A percentile compares a stretch with the other conserved stretches of the same genome.
Conservation (phyloP, 1,140 invertebrate genomes). For the Bombus impatiens region DNA sequence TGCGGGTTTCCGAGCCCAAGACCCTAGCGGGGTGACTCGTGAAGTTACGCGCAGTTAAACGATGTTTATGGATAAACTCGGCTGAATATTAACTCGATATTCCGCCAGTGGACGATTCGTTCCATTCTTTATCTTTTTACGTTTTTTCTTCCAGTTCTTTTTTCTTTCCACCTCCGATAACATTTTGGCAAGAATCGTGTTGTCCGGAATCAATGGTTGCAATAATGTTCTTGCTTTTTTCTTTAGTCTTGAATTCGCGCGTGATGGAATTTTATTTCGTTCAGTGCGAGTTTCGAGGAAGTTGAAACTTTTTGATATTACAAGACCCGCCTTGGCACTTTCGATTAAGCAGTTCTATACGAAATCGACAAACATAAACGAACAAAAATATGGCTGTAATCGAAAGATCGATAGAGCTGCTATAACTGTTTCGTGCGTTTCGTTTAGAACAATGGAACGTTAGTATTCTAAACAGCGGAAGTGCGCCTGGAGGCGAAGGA, state of each 20-base stretch:
- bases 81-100: conserved; percentile 51
- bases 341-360: not conserved
- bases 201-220: not conserved
- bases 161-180: not conserved
- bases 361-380: too few species aligned
- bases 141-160: not conserved
- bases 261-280: conserved; percentile 11
- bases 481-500: not conserved
- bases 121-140: not conserved
- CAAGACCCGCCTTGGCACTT: not conserved
- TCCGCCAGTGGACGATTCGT: not conserved
- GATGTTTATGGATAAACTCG: conserved; percentile 49
- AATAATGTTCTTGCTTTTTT: not conserved
- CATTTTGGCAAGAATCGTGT: not conserved
- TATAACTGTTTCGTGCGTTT: not conserved
- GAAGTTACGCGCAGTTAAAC: conserved; percentile 45
- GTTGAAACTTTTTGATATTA: not conserved
- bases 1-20: not conserved
- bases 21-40: not conserved
- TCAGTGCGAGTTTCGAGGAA: not conserved
- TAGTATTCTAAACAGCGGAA: conserved; percentile 20
- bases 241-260: not conserved
- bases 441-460: not conserved
- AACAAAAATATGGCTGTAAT: not conserved
- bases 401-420: not conserved